Evolutionary conservation across 2,888 invertebrate species (phyloP), one percentile per base, ranked within the genome.

Genomic region (Gari tellinella): DNA sequence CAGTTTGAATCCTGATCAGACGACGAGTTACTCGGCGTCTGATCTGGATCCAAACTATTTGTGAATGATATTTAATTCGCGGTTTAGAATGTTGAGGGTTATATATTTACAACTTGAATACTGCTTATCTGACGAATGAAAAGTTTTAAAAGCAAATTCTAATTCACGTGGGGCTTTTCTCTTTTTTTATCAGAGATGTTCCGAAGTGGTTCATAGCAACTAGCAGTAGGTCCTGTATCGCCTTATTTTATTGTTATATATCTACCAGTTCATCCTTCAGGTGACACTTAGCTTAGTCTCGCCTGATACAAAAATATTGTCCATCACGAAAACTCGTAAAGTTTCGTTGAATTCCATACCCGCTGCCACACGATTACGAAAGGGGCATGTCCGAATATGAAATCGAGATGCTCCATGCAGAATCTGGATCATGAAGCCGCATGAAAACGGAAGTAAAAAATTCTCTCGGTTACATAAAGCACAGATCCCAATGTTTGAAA

Each of bases 71-170:
- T 31, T 31, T 31, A n/a, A n/a, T 31, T 31, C 10, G 31, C 31
- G 10, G 31, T 10, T 31, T 31, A 31, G 31, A 31, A 10, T 31
- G 31, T 10, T 7, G 10, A 31, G 31, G 10, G 4, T 31, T 31
- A 31, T 7, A 23, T 56, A 51, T 68, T 23, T 62, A 55, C 40
- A 17, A 38, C 37, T 62, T 62, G 21, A 49, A 62, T 68, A 62
- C 31, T n/a, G 55, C 62, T 68, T 68, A 68, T 68, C 68, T 8
- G 19, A 46, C 19, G 53, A 46, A 52, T 57, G 52, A 55, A 63
- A 69, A 63, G 51, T 26, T 63, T 63, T 69, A 63, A 69, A 63
- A 58, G 63, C 53, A 57, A 63, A 49, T 57, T 52, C 63, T 46
- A 43, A 56, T 56, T 23, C 10, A 58, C 57, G 23, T 41, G 31